Base-by-base conservation (phyloP, 2,797 vertebrate genomes). In the Eulemur rubriventer region DNA sequence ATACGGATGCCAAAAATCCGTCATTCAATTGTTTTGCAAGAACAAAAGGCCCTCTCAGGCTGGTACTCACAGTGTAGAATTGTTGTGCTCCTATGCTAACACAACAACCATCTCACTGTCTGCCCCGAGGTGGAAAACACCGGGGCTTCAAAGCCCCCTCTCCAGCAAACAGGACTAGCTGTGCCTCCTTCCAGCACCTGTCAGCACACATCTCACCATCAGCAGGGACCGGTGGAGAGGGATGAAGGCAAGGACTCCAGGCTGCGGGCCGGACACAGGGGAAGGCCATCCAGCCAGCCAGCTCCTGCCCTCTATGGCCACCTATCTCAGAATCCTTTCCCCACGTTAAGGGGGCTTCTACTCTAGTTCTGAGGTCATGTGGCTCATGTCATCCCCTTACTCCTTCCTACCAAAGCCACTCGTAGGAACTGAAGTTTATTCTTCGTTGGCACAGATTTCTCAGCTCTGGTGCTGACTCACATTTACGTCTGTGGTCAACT, bases 31-130 rank as follows among this genome's bases (percentile, higher is more conserved):
- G 72, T 96, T 46, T 67, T 46, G 72, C 76, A 46, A 0, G 12
- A 89, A 95, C 84, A 94, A 91, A 93, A 84, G 93, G 30, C 22
- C 76, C 57, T 63, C 86, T 95, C 18, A 48, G 72, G 46, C 86
- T 48, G 2, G 2, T 7, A 20, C 38, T 69, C 57, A 87, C 33
- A 50, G 33, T 8, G 35, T 1, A 7, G 65, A 30, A 78, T 0
- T 63, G 41, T 67, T 18, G 6, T 10, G 26, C 10, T n/a, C 81
- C 79, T 24, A 18, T 4, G 65, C 20, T 24, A 75, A 84, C 91
- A 14, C 33, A 69, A 93, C 86, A 59, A 61, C 9, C 1, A 41
- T 10, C 57, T 91, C 87, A 50, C 50, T 41, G 85, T 75, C 38
- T 57, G 50, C 72, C 46, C 50, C 5, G 20, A 69, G 48, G 57